Evolutionary conservation across 2,113 vertebrate species (phyloP), one percentile per base, ranked within the genome.

Genomic region (Nycticebus coucang): DNA sequence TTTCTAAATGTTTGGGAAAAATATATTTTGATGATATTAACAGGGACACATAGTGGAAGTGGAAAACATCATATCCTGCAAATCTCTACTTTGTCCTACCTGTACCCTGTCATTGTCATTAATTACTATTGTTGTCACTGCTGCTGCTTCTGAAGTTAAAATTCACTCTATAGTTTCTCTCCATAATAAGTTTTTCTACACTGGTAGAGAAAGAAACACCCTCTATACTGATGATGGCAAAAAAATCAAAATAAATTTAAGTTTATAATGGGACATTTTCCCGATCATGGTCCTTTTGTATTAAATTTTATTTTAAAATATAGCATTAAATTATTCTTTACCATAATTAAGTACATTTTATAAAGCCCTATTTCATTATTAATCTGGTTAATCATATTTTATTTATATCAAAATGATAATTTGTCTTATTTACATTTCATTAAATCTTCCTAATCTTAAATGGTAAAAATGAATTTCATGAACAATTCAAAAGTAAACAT

Each of bases 21-120:
- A n/a, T 26, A 7, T 7, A 2, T 41, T 35, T 24, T 35, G n/a
- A 41, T 0, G 0, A 15, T 35, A 64, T 14, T 80, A 3, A 24
- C 26, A 33, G 8, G 5, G 14, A 90, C 5, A 72, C 69, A 26
- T 4, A 66, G 5, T 4, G 62, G 66, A 71, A 4, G 5, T 28
- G 17, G 30, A 28, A 28, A 35, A 14, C 28, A 55, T 37, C 22
- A 37, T 50, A 77, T 50, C n/a, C 7, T 41, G 71, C 26, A 24
- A 82, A 62, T 62, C 59, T 62, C 7, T 2, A 37, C 24, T 7
- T 82, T 10, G 33, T 60, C 7, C 7, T 41, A 59, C 35, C 14
- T 62, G 24, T 37, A 37, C 22, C 30, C 13, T 82, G 35, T 9
- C 24, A 28, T 26, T 37, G 8, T 24, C 28, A 17, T 9, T 12